Conservation (phyloP, 2,888 invertebrate species). For the Meta bourneti region DNA sequence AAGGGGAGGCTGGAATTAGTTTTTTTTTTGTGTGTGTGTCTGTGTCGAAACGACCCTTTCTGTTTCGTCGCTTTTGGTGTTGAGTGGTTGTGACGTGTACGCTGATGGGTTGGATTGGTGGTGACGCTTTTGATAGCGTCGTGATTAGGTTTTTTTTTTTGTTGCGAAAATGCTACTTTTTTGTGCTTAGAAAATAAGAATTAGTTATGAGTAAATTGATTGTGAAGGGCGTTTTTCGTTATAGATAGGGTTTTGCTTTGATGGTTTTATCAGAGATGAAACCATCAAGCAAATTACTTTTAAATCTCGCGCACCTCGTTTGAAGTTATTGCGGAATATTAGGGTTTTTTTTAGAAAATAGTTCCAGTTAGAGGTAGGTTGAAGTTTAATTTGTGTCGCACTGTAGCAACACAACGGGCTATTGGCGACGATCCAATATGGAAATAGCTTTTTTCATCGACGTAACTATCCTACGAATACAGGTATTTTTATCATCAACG, state of each 20-base stretch:
- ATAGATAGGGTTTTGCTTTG: not conserved
- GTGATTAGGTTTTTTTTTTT: not conserved
- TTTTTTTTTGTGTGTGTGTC: not conserved
- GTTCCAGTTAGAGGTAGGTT: too few species aligned
- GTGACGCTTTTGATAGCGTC: not conserved
- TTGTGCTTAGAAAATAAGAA: not conserved
- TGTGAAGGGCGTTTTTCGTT: not conserved
- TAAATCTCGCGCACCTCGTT: too few species aligned
- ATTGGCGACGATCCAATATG: too few species aligned
- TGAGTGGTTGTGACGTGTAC: slow-evolving; percentile 33
- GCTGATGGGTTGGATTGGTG: not conserved
- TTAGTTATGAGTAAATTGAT: not conserved
- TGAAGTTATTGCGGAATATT: too few species aligned
- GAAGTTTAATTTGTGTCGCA: too few species aligned
- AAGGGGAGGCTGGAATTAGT: slow-evolving; percentile 2
- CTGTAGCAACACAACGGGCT: too few species aligned
- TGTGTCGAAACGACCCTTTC: not conserved
- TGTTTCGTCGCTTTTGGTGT: not conserved
- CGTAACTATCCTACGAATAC: too few species aligned
- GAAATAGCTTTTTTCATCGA: too few species aligned
- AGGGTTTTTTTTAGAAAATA: too few species aligned
- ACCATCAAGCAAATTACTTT: too few species aligned
- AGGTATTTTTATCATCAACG: too few species aligned
- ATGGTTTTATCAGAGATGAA: too few species aligned
- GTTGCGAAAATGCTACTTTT: not conserved